Percentiles rank a stretch among this genome's conserved stretches.
Conservation (phyloP, 92 coral and sea anemone species). For the Desmophyllum pertusum region DNA sequence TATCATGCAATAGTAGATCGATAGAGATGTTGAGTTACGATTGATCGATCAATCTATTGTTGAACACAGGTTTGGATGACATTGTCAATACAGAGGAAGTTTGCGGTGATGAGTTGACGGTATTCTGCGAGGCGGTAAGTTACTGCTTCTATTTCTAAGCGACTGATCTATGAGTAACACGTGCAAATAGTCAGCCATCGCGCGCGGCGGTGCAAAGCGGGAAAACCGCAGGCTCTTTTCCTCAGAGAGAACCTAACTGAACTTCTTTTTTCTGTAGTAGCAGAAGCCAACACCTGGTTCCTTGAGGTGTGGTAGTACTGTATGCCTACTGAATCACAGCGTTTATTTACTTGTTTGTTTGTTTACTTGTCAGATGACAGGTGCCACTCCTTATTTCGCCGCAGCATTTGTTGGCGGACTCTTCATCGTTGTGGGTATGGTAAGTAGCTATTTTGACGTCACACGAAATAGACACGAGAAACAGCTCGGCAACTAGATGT, state of each 20-base stretch:
- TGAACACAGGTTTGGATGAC: conserved; percentile 79
- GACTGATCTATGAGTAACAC: no score
- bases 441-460: conserved; percentile 48
- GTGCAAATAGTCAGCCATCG: no score
- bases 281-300: not conserved
- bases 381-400: conserved; percentile 94
- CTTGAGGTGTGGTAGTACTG: not conserved
- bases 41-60: not conserved
- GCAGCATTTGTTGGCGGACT: conserved; percentile 93
- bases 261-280: not conserved
- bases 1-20: no score
- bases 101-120: conserved; percentile 84
- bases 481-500: not conserved
- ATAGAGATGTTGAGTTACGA: no score
- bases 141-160: no score
- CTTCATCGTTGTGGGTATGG: conserved; percentile 95
- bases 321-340: not conserved
- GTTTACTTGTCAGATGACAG: conserved; percentile 67
- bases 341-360: not conserved
- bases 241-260: no score
- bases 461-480: not conserved
- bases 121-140: conserved; percentile 93
- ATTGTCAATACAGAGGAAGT: conserved; percentile 81
- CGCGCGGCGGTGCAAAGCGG: no score
- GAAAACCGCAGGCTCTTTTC: no score